Percentiles rank a stretch among this genome's conserved stretches.
phyloP scores from a whole-genome alignment of 2,888 invertebrate genomes.

The Matsumyia berberina region DNA sequence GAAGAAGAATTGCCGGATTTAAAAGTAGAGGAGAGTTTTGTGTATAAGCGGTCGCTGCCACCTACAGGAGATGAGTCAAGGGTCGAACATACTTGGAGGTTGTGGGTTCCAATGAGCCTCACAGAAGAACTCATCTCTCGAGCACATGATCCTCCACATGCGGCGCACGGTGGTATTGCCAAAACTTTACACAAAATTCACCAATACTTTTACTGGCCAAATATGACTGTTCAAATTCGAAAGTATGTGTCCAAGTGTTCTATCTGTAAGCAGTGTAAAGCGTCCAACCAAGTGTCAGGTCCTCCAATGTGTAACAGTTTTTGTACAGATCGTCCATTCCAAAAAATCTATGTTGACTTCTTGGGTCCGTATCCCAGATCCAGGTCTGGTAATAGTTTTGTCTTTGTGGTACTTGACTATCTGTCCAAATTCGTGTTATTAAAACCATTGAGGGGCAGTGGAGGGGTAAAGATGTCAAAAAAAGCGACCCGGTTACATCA shows the following conservation, averaged over 20 bases:
- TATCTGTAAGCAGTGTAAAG: constrained; percentile 11
- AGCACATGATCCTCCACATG: constrained; percentile 35
- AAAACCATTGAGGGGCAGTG: too few relatives aligned
- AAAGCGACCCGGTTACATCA: too few relatives aligned
- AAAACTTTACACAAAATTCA: too few relatives aligned
- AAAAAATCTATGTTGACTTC: constrained; percentile 1
- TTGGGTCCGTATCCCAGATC: constrained; percentile 3
- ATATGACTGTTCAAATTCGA: constrained; percentile 17
- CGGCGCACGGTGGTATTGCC: constrained; percentile 16
- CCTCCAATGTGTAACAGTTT: not conserved
- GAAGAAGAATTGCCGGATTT: too few relatives aligned
- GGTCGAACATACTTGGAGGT: constrained; percentile 13
- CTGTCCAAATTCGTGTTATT: constrained; percentile 5
- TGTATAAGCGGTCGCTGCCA: constrained; percentile 68
- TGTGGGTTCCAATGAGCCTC: constrained; percentile 38
- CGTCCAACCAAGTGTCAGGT: constrained; percentile 6
- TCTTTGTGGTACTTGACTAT: not conserved
- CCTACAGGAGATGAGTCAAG: not conserved
- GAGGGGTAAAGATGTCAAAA: too few relatives aligned
- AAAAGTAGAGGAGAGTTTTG: too few relatives aligned
- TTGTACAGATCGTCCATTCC: not conserved
- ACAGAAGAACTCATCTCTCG: constrained; percentile 13
- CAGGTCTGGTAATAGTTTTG: not conserved
- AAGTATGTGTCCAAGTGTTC: not conserved
- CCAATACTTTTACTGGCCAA: too few relatives aligned